These are phyloP conservation scores for Lampris megalopsis DNA, from an alignment of 2,113 vertebrate genomes.

Conservation along the genomic window DNA sequence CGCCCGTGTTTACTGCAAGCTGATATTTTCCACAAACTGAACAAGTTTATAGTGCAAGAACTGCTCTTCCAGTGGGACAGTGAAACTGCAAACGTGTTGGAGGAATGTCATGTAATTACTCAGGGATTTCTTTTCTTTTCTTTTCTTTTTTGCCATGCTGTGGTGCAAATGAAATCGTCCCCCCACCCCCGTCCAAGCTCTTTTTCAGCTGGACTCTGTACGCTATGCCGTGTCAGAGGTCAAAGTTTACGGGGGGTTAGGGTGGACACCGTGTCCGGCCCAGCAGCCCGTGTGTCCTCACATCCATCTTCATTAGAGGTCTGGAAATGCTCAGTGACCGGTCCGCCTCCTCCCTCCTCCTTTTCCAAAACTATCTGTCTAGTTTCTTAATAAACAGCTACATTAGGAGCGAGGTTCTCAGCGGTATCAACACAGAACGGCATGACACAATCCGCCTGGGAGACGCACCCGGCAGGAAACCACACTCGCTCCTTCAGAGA, in stretches of 20 bases:
- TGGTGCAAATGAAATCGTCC: constrained; percentile 31
- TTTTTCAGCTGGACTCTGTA: constrained; percentile 32
- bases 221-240: constrained; percentile 64
- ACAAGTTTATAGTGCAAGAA: constrained; percentile 60
- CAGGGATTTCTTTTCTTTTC: not conserved
- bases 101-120: constrained; percentile 39
- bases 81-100: constrained; percentile 43
- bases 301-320: constrained; percentile 81
- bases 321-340: constrained; percentile 77
- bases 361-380: constrained; percentile 67
- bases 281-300: constrained; percentile 36
- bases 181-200: constrained; percentile 25
- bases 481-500: constrained; percentile 12
- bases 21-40: constrained; percentile 63
- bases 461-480: constrained; percentile 36
- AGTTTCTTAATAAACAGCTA: constrained; percentile 65
- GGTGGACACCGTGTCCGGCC: constrained; percentile 60
- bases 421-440: constrained; percentile 52
- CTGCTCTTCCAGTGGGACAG: constrained; percentile 43
- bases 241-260: constrained; percentile 67
- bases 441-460: constrained; percentile 58
- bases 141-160: not conserved
- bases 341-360: constrained; percentile 51
- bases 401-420: constrained; percentile 48
- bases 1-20: constrained; percentile 53